Conservation (phyloP, 2,888 invertebrate species). For the Ormia ochracea region DNA sequence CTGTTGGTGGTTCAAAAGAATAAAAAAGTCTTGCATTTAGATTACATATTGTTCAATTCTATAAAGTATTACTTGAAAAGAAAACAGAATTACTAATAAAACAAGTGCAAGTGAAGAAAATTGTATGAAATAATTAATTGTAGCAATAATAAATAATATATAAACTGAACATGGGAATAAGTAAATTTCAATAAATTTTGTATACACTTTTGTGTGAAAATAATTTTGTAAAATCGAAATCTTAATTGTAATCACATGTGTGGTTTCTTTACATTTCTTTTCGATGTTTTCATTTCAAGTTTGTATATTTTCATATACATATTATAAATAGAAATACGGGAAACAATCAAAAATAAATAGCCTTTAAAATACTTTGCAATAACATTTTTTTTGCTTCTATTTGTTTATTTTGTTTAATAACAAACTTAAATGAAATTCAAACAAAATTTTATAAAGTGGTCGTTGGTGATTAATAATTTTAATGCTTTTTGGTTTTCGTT, state of each 20-base stretch:
- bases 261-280: not conserved
- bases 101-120: conserved; percentile 27
- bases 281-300: not conserved
- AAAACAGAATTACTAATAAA: conserved; percentile 5
- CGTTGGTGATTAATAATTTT: not conserved
- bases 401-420: not conserved
- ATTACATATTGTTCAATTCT: not conserved
- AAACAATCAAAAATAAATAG: conserved; percentile 26
- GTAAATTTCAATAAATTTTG: not conserved
- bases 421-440: not conserved
- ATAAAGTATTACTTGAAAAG: not conserved
- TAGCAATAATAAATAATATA: not conserved
- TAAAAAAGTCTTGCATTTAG: conserved; percentile 1
- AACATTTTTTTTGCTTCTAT: conserved; percentile 28
- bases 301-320: not conserved
- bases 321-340: conserved; percentile 48
- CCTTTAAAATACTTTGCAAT: not conserved
- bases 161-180: not conserved
- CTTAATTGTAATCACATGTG: conserved; percentile 24
- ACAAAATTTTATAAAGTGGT: not conserved
- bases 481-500: not conserved
- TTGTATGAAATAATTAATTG: not conserved
- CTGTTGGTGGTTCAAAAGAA: conserved; percentile 16
- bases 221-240: too few relatives aligned
- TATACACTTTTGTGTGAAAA: too few relatives aligned